Evolutionary conservation across 2,797 vertebrate genomes (phyloP).

Genomic region (Kryptopterus vitreolus): DNA sequence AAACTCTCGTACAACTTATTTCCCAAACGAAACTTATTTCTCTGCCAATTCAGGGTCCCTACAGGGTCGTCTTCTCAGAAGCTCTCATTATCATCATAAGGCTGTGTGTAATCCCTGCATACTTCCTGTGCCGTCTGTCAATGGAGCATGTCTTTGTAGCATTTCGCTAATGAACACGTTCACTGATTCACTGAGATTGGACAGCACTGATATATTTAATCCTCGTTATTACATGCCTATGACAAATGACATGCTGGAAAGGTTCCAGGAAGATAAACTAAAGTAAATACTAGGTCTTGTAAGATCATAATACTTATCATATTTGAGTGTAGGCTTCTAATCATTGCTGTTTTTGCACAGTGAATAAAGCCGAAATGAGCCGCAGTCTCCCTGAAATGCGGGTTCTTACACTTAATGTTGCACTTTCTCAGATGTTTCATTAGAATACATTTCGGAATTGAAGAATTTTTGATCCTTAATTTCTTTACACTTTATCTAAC

Average conservation of each 20-base stretch:
- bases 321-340: no score
- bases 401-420: background rate
- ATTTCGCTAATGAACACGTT: constrained; percentile 26
- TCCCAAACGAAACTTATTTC: background rate
- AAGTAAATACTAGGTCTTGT: constrained; percentile 15
- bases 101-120: constrained; percentile 3
- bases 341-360: background rate
- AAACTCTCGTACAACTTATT: constrained; percentile 14
- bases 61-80: constrained; percentile 19
- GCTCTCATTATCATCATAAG: constrained; percentile 18
- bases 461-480: no score
- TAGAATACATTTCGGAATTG: no score
- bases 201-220: constrained; percentile 4
- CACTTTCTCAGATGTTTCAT: no score
- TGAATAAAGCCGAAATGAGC: background rate
- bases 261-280: background rate
- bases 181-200: constrained; percentile 1
- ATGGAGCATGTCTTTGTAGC: constrained; percentile 33
- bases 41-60: background rate
- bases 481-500: background rate
- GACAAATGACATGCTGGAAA: background rate
- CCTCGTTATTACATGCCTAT: constrained; percentile 15
- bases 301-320: no score
- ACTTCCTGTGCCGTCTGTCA: constrained; percentile 18
- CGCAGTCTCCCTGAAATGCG: background rate